Evolutionary conservation across 2,797 vertebrate species (phyloP).

Genomic region (Saguinus oedipus): DNA sequence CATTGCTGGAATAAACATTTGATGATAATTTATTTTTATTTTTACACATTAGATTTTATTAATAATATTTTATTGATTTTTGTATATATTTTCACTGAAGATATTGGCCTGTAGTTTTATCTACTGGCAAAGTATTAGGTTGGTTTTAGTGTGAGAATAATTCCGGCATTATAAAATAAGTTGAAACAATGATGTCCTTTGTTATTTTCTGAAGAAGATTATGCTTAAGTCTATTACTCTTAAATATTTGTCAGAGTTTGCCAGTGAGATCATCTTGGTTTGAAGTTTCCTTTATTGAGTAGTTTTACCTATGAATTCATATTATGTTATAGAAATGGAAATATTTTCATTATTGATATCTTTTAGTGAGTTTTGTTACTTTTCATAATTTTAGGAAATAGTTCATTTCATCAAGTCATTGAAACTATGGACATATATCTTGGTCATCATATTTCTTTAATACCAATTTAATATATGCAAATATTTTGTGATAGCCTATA

Average conservation of each 20-base stretch:
- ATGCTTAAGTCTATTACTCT: not conserved
- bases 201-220: not conserved
- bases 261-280: not conserved
- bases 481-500: not conserved
- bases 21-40: not conserved
- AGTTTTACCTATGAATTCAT: not conserved
- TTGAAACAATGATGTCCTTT: not conserved
- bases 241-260: not conserved
- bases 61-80: not conserved
- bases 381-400: not conserved
- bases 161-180: not conserved
- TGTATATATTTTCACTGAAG: not conserved
- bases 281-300: not conserved
- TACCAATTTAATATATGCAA: not conserved
- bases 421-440: not conserved
- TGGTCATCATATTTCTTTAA: not conserved
- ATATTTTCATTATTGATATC: not conserved
- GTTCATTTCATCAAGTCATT: not conserved
- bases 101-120: not conserved
- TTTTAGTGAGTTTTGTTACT: not conserved
- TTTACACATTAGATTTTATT: not conserved
- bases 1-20: not conserved
- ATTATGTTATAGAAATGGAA: not conserved
- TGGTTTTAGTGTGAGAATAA: not conserved
- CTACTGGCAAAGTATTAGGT: not conserved